Base-by-base conservation (phyloP, 2,888 invertebrate species). In the Atrina japonica region DNA sequence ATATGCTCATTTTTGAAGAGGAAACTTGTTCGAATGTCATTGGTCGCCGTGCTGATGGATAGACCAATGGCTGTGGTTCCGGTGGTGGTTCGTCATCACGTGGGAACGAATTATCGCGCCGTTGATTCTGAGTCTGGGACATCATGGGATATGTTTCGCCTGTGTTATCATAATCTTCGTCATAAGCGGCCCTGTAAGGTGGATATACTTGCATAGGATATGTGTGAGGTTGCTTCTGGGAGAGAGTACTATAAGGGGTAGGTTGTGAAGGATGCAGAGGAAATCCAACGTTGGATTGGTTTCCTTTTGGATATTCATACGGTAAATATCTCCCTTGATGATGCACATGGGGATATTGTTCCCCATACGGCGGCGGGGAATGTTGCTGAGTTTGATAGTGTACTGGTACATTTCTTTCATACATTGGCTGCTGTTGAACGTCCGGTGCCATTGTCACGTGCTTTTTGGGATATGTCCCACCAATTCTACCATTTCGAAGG, bases 1-100 rank as follows among this genome's bases (percentile, higher is more conserved):
- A 86, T 14, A 86, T 78, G 63, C 86, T 86, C 70, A 86, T 83
- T 77, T 86, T 86, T 1, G 86, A 86, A 6, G 86, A 85, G 5
- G 85, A 84, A 14, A 79, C 75, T 67, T 86, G 86, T 60, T 86
- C 84, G 76, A 86, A 86, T 27, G 85, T 86, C 85, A 86, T 86
- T 49, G 86, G 86, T 56, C 86, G 81, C 30, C 80, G 77, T 40
- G 81, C 85, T 6, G 86, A 86, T 3, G 86, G 86, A 52, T 84
- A 78, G 40, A 82, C 81, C 27, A 86, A 72, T 27, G 86, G 86
- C 25, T 83, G 80, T 1, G 84, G 78, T 52, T 82, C 80, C 0
- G 78, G 78, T n/a, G 70, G 66, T n/a, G 35, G 30, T 49, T 64
- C 61, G 21, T 72, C 67, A n/a, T 72, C 64, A 50, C 58, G 58